A percentile compares a stretch with the other conserved stretches of the same genome.
phyloP scores from a whole-genome alignment of 2,113 vertebrate species.

The Sterna hirundo region DNA sequence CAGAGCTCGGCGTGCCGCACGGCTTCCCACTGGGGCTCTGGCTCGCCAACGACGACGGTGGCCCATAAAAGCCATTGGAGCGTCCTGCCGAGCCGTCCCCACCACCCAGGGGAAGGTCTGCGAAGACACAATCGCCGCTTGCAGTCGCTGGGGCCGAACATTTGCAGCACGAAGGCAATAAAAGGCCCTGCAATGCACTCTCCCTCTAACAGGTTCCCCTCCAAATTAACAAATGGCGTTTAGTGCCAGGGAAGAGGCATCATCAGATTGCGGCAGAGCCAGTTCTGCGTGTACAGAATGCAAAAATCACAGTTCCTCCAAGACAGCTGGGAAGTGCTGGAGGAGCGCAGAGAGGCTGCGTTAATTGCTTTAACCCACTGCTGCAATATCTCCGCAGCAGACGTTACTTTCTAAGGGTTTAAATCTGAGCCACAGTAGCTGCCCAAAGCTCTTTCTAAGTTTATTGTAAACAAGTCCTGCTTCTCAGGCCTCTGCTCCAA shows the following conservation, averaged over 20 bases:
- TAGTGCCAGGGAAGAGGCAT: neutral
- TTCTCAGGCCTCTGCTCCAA: neutral
- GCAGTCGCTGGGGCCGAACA: rapidly evolving
- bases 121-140: neutral
- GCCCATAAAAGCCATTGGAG: neutral
- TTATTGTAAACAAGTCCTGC: neutral
- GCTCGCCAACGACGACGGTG: neutral
- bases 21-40: neutral
- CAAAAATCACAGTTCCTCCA: neutral
- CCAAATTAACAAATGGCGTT: neutral
- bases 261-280: neutral
- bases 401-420: neutral
- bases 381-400: neutral
- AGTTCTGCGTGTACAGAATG: neutral
- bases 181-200: neutral
- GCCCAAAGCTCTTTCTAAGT: neutral
- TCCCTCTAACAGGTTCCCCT: neutral
- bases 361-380: neutral
- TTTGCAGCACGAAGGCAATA: neutral
- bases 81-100: neutral
- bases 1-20: neutral
- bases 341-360: neutral
- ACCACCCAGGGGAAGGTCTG: neutral
- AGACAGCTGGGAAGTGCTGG: neutral
- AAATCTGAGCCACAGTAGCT: neutral